Conservation (phyloP, 64 coral and sea anemone genomes). For the Montipora capricornis region DNA sequence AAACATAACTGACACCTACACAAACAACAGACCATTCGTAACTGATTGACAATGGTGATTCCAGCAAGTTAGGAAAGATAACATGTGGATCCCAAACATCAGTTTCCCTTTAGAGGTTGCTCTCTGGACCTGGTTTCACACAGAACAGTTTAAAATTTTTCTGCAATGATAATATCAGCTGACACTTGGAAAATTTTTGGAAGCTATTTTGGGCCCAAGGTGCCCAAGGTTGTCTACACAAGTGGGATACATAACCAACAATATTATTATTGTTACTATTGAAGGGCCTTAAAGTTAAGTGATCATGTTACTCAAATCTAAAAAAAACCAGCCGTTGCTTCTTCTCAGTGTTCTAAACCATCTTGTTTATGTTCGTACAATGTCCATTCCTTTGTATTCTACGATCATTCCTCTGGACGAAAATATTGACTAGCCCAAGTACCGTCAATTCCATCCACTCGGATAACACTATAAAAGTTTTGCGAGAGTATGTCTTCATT, state of each 20-base stretch:
- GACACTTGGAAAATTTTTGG: background rate
- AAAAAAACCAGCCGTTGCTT: background rate
- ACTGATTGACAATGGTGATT: no score
- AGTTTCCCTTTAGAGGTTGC: no score
- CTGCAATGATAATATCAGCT: background rate
- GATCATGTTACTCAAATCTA: slow-evolving; percentile 9
- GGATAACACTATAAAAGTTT: slow-evolving; percentile 83
- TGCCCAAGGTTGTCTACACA: background rate
- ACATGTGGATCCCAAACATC: background rate
- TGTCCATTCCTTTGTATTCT: background rate
- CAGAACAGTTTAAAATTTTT: background rate
- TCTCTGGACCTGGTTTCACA: background rate
- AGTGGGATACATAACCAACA: background rate
- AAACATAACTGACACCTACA: background rate
- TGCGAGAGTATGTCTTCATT: slow-evolving; percentile 67
- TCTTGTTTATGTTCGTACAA: background rate
- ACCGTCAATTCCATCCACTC: slow-evolving; percentile 75
- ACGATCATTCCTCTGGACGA: slow-evolving; percentile 78
- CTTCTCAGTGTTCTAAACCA: background rate
- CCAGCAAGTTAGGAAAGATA: no score
- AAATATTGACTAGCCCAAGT: slow-evolving; percentile 93
- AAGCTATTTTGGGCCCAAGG: background rate
- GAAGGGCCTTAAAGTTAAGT: background rate
- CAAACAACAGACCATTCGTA: no score
- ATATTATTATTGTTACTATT: no score